A percentile compares a stretch with the other conserved stretches of the same genome.
Conservation (phyloP, 2,797 vertebrate species). For the Falco rusticolus region DNA sequence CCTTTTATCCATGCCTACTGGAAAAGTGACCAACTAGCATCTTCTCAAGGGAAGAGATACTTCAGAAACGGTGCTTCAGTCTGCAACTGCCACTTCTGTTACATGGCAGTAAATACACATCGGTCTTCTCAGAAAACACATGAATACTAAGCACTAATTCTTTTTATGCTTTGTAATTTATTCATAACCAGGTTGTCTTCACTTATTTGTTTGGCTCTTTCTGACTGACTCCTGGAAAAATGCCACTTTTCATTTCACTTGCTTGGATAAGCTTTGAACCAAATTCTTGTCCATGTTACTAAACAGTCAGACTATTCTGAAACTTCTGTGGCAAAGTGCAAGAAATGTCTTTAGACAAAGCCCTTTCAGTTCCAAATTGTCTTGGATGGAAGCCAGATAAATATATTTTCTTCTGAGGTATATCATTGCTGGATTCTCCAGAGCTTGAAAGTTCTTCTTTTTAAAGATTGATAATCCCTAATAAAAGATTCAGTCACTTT, state of each 20-base stretch:
- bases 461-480: conserved; percentile 8
- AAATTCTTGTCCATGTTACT: background rate
- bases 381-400: background rate
- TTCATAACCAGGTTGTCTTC: background rate
- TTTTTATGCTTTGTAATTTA: background rate
- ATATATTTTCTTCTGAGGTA: background rate
- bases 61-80: background rate
- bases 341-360: background rate
- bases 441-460: background rate
- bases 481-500: background rate
- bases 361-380: background rate
- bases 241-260: background rate
- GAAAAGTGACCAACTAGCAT: background rate
- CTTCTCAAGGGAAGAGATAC: background rate
- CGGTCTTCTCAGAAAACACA: conserved; percentile 3
- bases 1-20: background rate
- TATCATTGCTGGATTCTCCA: background rate
- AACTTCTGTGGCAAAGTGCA: background rate
- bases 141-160: background rate
- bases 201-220: background rate
- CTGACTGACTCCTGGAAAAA: conserved; percentile 1
- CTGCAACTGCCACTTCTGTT: background rate
- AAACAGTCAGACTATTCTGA: conserved; percentile 5
- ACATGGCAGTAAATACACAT: background rate
- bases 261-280: background rate